Evolutionary conservation across 2,113 vertebrate species (phyloP).

Genomic region (Galemys pyrenaicus): DNA sequence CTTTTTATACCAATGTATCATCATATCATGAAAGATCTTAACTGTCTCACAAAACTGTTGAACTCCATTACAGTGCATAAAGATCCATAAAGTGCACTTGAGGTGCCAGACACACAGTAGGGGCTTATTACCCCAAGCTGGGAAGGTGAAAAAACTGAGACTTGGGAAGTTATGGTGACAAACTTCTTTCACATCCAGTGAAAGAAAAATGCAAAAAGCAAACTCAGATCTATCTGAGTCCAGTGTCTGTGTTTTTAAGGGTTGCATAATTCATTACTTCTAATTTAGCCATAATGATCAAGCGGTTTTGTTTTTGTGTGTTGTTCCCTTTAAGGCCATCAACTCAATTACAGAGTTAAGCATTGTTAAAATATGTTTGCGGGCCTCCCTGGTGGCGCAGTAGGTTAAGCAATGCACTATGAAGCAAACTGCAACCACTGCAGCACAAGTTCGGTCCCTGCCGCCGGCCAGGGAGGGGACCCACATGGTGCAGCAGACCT

Average conservation of each 20-base stretch:
- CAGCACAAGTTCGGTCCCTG: too few species aligned
- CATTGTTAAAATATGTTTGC: background rate
- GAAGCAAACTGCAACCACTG: too few species aligned
- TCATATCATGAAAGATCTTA: background rate
- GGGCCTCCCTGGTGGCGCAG: too few species aligned
- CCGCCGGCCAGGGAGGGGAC: too few species aligned
- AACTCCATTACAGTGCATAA: background rate
- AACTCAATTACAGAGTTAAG: background rate
- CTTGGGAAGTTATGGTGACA: background rate
- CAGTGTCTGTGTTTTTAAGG: background rate
- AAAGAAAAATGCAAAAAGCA: background rate
- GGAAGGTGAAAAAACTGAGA: background rate
- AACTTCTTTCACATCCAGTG: background rate
- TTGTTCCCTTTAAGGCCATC: background rate
- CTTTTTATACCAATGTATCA: background rate
- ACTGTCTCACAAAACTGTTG: background rate
- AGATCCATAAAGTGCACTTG: background rate
- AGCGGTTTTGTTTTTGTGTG: too few species aligned
- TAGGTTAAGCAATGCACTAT: too few species aligned
- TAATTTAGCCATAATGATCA: background rate
- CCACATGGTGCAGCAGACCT: too few species aligned
- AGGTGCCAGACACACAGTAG: background rate
- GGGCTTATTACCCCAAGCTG: too few species aligned
- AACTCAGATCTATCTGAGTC: background rate
- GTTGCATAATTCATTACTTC: background rate